A percentile compares a stretch with the other conserved stretches of the same genome.
These are phyloP conservation scores for Gouania willdenowi DNA, from an alignment of 2,797 vertebrate genomes.

Conservation along the genomic window DNA sequence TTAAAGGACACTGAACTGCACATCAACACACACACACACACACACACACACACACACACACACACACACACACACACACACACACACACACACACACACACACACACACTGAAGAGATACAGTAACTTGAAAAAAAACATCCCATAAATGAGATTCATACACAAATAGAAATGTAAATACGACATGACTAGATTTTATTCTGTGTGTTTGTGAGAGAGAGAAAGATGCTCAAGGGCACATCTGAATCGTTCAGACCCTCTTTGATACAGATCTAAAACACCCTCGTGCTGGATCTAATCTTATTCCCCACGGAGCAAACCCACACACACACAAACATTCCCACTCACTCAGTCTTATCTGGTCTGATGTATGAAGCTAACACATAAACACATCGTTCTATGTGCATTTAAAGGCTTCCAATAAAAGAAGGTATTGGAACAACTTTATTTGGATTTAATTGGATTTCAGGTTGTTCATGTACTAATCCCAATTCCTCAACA, in stretches of 20 bases:
- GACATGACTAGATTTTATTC: too few species aligned
- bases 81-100: conserved; percentile 2
- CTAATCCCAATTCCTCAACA: too few species aligned
- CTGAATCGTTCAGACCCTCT: conserved; percentile 24
- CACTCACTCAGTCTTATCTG: conserved; percentile 11
- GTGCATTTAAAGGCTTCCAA: too few species aligned
- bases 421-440: too few species aligned
- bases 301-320: conserved; percentile 12
- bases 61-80: conserved; percentile 6
- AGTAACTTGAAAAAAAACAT: too few species aligned
- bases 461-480: too few species aligned
- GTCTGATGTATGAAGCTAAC: too few species aligned
- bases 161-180: too few species aligned
- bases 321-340: conserved; percentile 14
- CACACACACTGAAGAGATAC: neutral
- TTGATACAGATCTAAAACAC: conserved; percentile 44
- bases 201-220: neutral
- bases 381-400: too few species aligned
- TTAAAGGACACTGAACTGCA: conserved; percentile 37
- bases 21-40: neutral
- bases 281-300: conserved; percentile 18
- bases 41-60: neutral
- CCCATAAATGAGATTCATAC: too few species aligned
- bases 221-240: conserved; percentile 25
- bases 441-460: too few species aligned